Conservation (phyloP, 2,113 vertebrate species). For the Cyanoderma ruficeps region DNA sequence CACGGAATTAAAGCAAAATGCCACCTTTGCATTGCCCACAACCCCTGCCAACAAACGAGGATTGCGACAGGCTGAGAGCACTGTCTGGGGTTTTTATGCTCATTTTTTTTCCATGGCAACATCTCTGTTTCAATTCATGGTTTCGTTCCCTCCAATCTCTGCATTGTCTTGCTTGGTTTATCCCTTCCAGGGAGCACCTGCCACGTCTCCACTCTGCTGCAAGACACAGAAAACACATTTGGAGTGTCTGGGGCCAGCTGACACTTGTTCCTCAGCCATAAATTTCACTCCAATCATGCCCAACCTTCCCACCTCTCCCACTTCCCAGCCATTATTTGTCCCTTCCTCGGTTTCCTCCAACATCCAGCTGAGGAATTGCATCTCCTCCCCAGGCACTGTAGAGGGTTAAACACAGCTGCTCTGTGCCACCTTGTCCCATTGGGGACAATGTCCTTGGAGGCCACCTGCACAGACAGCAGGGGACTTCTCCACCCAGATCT, state of each 20-base stretch:
- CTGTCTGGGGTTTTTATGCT: conserved; percentile 3
- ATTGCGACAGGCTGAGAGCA: not conserved
- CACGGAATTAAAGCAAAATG: conserved; percentile 9
- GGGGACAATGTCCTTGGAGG: not conserved
- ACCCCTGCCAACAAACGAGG: not conserved
- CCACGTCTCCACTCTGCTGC: not conserved
- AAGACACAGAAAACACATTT: not conserved
- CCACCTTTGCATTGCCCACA: not conserved
- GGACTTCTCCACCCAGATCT: not conserved
- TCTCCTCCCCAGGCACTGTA: not conserved
- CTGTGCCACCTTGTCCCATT: not conserved
- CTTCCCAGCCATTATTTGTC: not conserved
- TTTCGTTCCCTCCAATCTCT: not conserved
- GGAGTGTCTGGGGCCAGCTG: not conserved
- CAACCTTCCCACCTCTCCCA: not conserved
- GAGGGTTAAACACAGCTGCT: not conserved
- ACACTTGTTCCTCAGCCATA: not conserved
- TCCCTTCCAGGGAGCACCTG: not conserved
- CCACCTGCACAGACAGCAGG: not conserved
- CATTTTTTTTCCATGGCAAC: conserved; percentile 41
- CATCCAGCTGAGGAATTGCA: not conserved
- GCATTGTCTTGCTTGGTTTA: not conserved
- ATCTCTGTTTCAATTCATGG: not conserved
- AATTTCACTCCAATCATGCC: not conserved
- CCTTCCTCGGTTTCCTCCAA: not conserved